Percentiles rank a stretch among this genome's conserved stretches.
Evolutionary conservation across 2,888 invertebrate genomes (phyloP).

Genomic region (Baccha elongata): DNA sequence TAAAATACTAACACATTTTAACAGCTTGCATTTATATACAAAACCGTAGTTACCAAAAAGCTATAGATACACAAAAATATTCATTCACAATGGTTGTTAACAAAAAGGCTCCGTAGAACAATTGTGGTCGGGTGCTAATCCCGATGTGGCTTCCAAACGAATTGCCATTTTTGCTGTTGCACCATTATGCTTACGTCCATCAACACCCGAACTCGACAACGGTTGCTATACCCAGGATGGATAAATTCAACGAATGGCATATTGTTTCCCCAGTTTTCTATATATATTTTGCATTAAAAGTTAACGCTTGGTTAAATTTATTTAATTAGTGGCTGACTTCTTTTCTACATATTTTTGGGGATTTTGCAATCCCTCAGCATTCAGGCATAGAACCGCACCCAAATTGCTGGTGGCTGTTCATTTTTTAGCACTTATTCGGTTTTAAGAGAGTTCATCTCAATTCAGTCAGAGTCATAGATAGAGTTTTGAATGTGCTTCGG

Average conservation of each 20-base stretch:
- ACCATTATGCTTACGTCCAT: conserved; percentile 23
- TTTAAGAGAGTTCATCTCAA: conserved; percentile 56
- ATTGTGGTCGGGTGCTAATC: conserved; percentile 71
- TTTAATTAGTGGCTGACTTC: conserved; percentile 76
- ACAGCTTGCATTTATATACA: conserved; percentile 4
- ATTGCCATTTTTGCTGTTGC: conserved; percentile 62
- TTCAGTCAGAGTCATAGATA: conserved; percentile 44
- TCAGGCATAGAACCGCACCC: conserved; percentile 59
- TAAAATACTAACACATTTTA: conserved; percentile 11
- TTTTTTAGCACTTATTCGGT: conserved; percentile 43
- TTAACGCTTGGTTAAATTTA: conserved; percentile 77
- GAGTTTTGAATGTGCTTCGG: conserved; percentile 55
- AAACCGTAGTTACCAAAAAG: too few relatives aligned
- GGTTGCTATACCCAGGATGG: conserved; percentile 33
- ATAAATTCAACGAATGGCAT: conserved; percentile 55
- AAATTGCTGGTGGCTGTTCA: conserved; percentile 66
- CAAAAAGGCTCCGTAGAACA: conserved; percentile 60
- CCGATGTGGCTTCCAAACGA: conserved; percentile 67
- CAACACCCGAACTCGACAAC: conserved; percentile 15
- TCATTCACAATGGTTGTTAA: conserved; percentile 20
- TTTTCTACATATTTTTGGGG: conserved; percentile 59
- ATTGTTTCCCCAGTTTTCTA: conserved; percentile 61
- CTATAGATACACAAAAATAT: background rate
- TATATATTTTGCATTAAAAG: conserved; percentile 74
- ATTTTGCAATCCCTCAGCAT: conserved; percentile 56